Evolutionary conservation across 2,888 invertebrate species (phyloP).

Genomic region (Holacanthella duospinosa): DNA sequence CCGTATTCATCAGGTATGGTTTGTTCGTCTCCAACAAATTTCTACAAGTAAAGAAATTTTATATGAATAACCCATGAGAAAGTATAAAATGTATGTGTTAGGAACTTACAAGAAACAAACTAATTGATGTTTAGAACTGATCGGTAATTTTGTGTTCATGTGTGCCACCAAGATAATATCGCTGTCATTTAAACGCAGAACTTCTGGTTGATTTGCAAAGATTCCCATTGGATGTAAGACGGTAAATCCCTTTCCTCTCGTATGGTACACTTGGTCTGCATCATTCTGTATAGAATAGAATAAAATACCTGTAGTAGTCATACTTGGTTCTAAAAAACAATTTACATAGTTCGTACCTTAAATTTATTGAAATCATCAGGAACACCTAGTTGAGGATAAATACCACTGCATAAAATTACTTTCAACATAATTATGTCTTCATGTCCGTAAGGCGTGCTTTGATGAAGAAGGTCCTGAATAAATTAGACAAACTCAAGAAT

Average conservation of each 20-base stretch:
- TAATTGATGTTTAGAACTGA: conserved; percentile 76
- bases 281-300: conserved; percentile 52
- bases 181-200: conserved; percentile 62
- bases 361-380: conserved; percentile 74
- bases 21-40: conserved; percentile 79
- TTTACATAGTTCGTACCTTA: no score
- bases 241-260: conserved; percentile 76
- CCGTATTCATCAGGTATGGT: conserved; percentile 81
- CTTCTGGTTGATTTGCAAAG: conserved; percentile 70
- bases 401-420: conserved; percentile 75
- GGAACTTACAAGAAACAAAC: conserved; percentile 67
- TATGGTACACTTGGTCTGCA: conserved; percentile 72
- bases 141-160: conserved; percentile 52
- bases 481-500: background rate
- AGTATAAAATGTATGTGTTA: no score
- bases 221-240: conserved; percentile 81
- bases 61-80: no score
- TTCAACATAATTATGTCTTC: conserved; percentile 61
- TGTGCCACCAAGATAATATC: conserved; percentile 57
- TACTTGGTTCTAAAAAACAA: no score
- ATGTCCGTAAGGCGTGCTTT: conserved; percentile 54
- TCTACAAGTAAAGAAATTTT: no score
- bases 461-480: conserved; percentile 48
- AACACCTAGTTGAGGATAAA: conserved; percentile 92
- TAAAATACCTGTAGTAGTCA: no score